Conservation (phyloP, 1,140 invertebrate species). For the Nymphalis io region DNA sequence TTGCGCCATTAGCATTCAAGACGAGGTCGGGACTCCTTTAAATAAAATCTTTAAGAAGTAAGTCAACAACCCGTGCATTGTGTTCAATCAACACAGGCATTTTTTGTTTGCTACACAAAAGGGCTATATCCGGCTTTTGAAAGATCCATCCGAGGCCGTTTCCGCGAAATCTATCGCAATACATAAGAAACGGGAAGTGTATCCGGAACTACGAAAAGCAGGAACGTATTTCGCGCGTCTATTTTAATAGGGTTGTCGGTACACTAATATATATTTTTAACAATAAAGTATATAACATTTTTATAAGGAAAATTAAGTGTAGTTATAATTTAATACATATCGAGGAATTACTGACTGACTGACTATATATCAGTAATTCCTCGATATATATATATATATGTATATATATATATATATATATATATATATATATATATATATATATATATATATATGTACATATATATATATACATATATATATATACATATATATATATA, state of each 20-base stretch:
- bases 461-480: no score
- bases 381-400: no score
- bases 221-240: slow-evolving; percentile 56
- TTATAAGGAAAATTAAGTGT: no score
- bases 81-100: slow-evolving; percentile 42
- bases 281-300: no score
- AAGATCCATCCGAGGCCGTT: slow-evolving; percentile 58
- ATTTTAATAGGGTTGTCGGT: slow-evolving; percentile 48
- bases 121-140: slow-evolving; percentile 69
- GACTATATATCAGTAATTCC: no score
- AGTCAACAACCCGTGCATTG: slow-evolving; percentile 69
- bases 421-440: no score
- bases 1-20: slow-evolving; percentile 54
- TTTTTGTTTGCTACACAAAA: slow-evolving; percentile 72
- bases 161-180: slow-evolving; percentile 75
- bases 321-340: no score
- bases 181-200: slow-evolving; percentile 76
- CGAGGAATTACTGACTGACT: no score
- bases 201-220: slow-evolving; percentile 75
- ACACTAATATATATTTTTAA: not conserved
- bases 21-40: slow-evolving; percentile 48
- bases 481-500: no score
- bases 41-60: slow-evolving; percentile 50
- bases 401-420: no score
- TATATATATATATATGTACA: no score